These are phyloP conservation scores for Chaitophorus viminalis DNA, from an alignment of 2,888 invertebrate genomes.

Conservation along the genomic window DNA sequence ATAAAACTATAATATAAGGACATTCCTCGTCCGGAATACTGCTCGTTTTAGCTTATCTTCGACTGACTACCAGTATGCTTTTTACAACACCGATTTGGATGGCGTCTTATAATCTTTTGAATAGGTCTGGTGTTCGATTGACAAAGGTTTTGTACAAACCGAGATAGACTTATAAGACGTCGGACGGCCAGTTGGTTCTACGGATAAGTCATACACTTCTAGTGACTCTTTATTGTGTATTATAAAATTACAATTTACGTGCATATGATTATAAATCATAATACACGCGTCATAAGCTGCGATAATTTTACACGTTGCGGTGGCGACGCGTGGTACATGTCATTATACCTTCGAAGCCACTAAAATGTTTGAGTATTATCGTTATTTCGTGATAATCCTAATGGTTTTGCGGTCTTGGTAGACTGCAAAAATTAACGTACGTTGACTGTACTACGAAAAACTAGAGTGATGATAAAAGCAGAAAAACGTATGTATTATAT, in stretches of 20 bases:
- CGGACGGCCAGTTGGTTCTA: not conserved
- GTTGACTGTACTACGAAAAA: too few species aligned
- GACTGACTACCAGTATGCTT: not conserved
- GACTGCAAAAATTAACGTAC: too few species aligned
- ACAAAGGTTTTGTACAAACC: not conserved
- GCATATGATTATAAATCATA: not conserved
- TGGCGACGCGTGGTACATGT: too few species aligned
- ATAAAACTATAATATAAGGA: not conserved
- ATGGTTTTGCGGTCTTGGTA: too few species aligned
- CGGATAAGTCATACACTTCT: not conserved
- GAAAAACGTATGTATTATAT: too few species aligned
- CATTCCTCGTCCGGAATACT: not conserved
- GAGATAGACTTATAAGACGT: not conserved
- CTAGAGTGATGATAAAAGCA: too few species aligned
- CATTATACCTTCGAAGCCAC: too few species aligned
- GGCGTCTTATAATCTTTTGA: conserved; percentile 19
- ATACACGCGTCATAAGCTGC: not conserved
- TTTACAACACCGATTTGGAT: not conserved
- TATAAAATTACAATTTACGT: too few species aligned
- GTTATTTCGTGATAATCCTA: too few species aligned
- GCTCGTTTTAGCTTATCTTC: conserved; percentile 2
- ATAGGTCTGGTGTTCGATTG: conserved; percentile 9
- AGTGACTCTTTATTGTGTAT: not conserved
- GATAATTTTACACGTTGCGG: too few species aligned
- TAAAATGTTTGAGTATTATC: too few species aligned